Evolutionary conservation across 2,797 vertebrate species (phyloP).

Genomic region (Selene dorsalis): DNA sequence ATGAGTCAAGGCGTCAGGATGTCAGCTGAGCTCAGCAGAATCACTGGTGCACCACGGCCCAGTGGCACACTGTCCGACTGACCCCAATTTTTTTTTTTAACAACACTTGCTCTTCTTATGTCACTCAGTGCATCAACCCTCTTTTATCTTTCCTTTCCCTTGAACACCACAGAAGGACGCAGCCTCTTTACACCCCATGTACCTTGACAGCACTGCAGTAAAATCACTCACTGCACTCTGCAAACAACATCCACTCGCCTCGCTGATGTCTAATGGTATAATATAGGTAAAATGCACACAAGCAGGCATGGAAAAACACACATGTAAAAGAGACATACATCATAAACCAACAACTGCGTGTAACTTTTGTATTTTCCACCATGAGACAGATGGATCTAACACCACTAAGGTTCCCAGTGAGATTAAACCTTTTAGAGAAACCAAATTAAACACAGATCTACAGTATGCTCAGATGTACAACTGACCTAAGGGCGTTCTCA

Average conservation of each 20-base stretch:
- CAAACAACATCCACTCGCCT: neutral
- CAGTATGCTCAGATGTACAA: slow-evolving; percentile 1
- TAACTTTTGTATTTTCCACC: slow-evolving; percentile 6
- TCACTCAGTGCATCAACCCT: slow-evolving; percentile 25
- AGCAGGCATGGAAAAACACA: neutral
- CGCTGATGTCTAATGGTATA: neutral
- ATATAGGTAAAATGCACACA: neutral
- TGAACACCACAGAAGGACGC: slow-evolving; percentile 30
- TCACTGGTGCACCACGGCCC: slow-evolving; percentile 20
- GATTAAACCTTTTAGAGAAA: slow-evolving; percentile 34
- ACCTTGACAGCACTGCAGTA: slow-evolving; percentile 27
- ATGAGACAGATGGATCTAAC: slow-evolving; percentile 9
- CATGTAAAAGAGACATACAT: neutral
- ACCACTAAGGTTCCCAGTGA: neutral
- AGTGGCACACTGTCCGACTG: slow-evolving; percentile 66
- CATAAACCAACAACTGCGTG: slow-evolving; percentile 6
- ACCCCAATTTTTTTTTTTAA: slow-evolving; percentile 35
- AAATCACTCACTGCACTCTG: neutral
- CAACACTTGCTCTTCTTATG: slow-evolving; percentile 25
- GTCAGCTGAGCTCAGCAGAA: slow-evolving; percentile 59
- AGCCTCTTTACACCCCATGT: slow-evolving; percentile 10
- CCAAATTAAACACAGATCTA: slow-evolving; percentile 22
- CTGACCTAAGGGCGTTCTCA: slow-evolving; percentile 11
- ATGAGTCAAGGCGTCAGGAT: neutral
- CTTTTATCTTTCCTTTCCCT: slow-evolving; percentile 5